A percentile compares a stretch with the other conserved stretches of the same genome.
These are phyloP conservation scores for Lochmaea crataegi DNA, from an alignment of 2,888 invertebrate species.

Conservation along the genomic window DNA sequence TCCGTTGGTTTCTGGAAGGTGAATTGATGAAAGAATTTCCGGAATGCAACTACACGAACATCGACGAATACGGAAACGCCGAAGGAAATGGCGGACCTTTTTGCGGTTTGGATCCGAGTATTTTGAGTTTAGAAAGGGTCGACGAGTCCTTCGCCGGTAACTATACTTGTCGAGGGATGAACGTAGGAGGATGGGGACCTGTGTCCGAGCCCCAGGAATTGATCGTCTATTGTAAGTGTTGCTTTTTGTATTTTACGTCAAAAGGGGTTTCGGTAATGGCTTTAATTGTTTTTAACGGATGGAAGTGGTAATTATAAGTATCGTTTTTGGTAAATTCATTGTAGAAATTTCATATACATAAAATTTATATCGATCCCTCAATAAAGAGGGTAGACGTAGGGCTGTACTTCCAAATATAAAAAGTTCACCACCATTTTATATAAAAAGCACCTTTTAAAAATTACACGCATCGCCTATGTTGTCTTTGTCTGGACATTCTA, in stretches of 20 bases:
- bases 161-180: slow-evolving; percentile 92
- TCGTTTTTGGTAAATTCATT: too few species aligned
- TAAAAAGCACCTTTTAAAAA: too few species aligned
- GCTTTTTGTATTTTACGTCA: neutral
- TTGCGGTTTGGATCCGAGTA: slow-evolving; percentile 88
- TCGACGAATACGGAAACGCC: slow-evolving; percentile 61
- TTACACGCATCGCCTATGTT: too few species aligned
- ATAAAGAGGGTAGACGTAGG: too few species aligned
- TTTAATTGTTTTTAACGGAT: too few species aligned
- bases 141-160: slow-evolving; percentile 91
- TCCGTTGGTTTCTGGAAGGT: slow-evolving; percentile 87
- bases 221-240: slow-evolving; percentile 81
- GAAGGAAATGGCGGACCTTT: slow-evolving; percentile 70
- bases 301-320: too few species aligned
- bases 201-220: slow-evolving; percentile 82
- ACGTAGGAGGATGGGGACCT: slow-evolving; percentile 89
- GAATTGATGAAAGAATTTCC: slow-evolving; percentile 86
- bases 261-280: too few species aligned
- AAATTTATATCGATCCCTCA: too few species aligned
- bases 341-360: too few species aligned
- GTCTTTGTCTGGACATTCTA: too few species aligned
- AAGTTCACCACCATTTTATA: too few species aligned
- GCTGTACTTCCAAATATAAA: too few species aligned
- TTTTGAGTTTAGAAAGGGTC: slow-evolving; percentile 86
- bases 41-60: slow-evolving; percentile 75